These are phyloP conservation scores for Drosophila watanabei DNA, from an alignment of 1,140 invertebrate genomes.

Conservation along the genomic window DNA sequence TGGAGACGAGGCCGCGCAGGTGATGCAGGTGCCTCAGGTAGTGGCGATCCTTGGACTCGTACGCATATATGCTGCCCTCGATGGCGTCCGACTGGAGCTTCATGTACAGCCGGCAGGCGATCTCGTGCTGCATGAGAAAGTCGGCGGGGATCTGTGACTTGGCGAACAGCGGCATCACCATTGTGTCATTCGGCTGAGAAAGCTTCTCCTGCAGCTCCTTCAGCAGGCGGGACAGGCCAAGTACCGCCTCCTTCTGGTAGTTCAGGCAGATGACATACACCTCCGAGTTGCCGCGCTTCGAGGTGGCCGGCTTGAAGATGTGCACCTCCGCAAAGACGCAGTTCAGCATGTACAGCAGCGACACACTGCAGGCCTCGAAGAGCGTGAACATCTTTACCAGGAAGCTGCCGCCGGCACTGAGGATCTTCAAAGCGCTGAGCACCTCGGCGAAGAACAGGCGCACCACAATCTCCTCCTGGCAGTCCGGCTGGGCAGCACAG, in stretches of 20 bases:
- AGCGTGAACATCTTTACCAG: constrained; percentile 97
- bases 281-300: constrained; percentile 97
- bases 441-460: constrained; percentile 94
- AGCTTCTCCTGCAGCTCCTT: constrained; percentile 76
- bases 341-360: constrained; percentile 92
- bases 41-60: constrained; percentile 86
- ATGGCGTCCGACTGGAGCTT: constrained; percentile 89
- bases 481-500: constrained; percentile 92
- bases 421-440: constrained; percentile 90
- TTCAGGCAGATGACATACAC: constrained; percentile 93
- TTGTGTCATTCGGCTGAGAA: constrained; percentile 54
- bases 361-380: constrained; percentile 93
- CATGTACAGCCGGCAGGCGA: constrained; percentile 89
- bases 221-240: constrained; percentile 41
- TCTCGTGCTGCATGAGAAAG: constrained; percentile 90
- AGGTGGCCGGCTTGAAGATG: constrained; percentile 95
- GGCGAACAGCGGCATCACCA: constrained; percentile 88
- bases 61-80: constrained; percentile 88
- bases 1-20: constrained; percentile 85
- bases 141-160: constrained; percentile 88
- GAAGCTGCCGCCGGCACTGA: constrained; percentile 91
- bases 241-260: constrained; percentile 43
- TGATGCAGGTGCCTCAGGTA: constrained; percentile 86
- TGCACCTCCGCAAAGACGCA: constrained; percentile 88
- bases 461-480: constrained; percentile 93